These are phyloP conservation scores for Criorhina ranunculi DNA, from an alignment of 2,888 invertebrate species.

Conservation along the genomic window DNA sequence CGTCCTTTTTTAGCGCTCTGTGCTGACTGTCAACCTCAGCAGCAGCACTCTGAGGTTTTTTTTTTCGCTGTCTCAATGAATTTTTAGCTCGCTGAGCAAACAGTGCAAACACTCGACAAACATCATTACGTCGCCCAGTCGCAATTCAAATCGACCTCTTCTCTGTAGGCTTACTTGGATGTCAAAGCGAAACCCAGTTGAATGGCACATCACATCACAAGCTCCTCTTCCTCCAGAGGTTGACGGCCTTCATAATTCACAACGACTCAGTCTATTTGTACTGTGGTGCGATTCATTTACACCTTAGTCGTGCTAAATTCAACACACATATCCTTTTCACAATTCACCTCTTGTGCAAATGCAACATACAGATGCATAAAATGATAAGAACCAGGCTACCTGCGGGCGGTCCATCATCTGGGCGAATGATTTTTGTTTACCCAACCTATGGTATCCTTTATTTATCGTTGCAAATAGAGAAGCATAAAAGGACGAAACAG, in stretches of 20 bases:
- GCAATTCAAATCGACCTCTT: constrained; percentile 55
- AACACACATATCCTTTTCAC: constrained; percentile 48
- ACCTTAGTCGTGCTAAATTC: constrained; percentile 68
- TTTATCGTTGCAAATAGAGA: constrained; percentile 69
- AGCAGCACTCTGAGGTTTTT: constrained; percentile 41
- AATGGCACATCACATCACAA: constrained; percentile 37
- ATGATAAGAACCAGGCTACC: constrained; percentile 73
- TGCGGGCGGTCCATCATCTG: constrained; percentile 58
- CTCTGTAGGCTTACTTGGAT: constrained; percentile 59
- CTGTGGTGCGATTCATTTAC: constrained; percentile 64
- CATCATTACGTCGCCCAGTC: constrained; percentile 75
- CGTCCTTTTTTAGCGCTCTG: constrained; percentile 12
- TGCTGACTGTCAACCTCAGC: constrained; percentile 62
- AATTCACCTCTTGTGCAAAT: constrained; percentile 63
- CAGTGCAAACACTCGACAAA: constrained; percentile 73
- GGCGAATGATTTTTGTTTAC: constrained; percentile 69
- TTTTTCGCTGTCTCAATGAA: constrained; percentile 74
- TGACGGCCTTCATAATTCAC: constrained; percentile 62
- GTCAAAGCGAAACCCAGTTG: constrained; percentile 46
- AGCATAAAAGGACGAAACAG: constrained; percentile 2
- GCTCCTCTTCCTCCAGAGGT: constrained; percentile 56
- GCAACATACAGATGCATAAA: constrained; percentile 75
- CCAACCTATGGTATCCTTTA: constrained; percentile 25
- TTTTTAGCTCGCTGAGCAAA: constrained; percentile 67
- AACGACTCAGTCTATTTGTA: constrained; percentile 56